Evolutionary conservation across 2,113 vertebrate species (phyloP).

Genomic region (Daubentonia madagascariensis): DNA sequence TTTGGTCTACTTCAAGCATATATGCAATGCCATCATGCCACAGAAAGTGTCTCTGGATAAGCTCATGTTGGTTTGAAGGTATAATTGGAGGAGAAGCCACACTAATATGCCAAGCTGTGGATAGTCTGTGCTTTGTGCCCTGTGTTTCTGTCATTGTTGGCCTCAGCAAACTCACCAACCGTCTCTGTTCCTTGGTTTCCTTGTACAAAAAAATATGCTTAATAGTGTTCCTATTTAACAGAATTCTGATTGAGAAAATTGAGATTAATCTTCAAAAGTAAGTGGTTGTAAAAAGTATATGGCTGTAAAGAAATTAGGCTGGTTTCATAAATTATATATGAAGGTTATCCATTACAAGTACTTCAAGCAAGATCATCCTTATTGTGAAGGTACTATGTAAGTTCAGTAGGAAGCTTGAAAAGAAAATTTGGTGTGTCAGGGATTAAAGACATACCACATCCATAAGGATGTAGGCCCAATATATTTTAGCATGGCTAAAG

Average conservation of each 20-base stretch:
- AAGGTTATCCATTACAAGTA: background rate
- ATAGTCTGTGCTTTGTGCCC: background rate
- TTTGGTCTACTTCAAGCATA: background rate
- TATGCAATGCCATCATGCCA: background rate
- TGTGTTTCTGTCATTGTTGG: background rate
- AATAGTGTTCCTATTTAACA: background rate
- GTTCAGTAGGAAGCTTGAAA: background rate
- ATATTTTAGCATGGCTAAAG: background rate
- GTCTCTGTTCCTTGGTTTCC: slow-evolving; percentile 7
- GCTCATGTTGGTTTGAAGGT: background rate
- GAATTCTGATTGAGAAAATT: slow-evolving; percentile 31
- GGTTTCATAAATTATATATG: background rate
- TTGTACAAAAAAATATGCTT: background rate
- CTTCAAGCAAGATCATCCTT: background rate
- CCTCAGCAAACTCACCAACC: background rate
- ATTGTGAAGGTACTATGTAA: background rate
- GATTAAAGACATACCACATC: slow-evolving; percentile 7
- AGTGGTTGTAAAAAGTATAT: background rate
- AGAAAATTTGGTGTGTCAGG: background rate
- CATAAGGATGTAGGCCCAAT: background rate
- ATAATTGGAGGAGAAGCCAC: background rate
- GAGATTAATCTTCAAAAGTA: slow-evolving; percentile 10
- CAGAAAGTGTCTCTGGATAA: background rate
- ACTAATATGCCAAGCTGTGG: background rate
- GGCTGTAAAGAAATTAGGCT: background rate